Conservation (phyloP, 30 jellyfish, hydroid and myxozoan species). For the Pelagia noctiluca region DNA sequence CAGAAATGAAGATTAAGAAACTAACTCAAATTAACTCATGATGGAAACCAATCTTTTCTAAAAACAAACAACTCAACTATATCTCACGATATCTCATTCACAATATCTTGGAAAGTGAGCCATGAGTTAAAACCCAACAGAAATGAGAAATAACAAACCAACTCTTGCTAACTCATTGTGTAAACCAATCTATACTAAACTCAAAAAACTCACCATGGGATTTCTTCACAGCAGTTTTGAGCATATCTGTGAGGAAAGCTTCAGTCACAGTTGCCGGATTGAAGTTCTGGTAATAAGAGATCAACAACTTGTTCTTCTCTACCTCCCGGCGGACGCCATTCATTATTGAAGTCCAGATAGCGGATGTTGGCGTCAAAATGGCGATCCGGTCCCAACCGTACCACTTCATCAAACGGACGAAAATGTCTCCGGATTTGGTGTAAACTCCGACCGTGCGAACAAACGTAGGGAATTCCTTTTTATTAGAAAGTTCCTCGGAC, state of each 20-base stretch:
- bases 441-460: slow-evolving; percentile 92
- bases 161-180: too few species aligned
- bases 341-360: slow-evolving; percentile 76
- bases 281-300: slow-evolving; percentile 56
- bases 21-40: too few species aligned
- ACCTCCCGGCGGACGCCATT: slow-evolving; percentile 54
- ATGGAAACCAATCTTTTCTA: too few species aligned
- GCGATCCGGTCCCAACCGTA: slow-evolving; percentile 84
- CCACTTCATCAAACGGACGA: slow-evolving; percentile 74
- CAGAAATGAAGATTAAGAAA: too few species aligned
- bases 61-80: too few species aligned
- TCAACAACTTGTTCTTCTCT: slow-evolving; percentile 19
- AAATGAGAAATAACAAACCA: too few species aligned
- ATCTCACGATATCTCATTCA: too few species aligned
- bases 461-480: slow-evolving; percentile 65
- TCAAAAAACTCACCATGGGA: slow-evolving; percentile 15
- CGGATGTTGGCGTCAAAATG: slow-evolving; percentile 74
- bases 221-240: slow-evolving; percentile 7
- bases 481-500: slow-evolving; percentile 61
- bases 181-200: too few species aligned
- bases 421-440: slow-evolving; percentile 77
- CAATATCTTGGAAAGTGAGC: too few species aligned
- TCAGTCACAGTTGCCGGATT: slow-evolving; percentile 54
- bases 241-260: not conserved
- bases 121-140: too few species aligned